Percentiles rank a stretch among this genome's conserved stretches.
These are phyloP conservation scores for Esox lucius DNA, from an alignment of 2,797 vertebrate genomes.

Conservation along the genomic window DNA sequence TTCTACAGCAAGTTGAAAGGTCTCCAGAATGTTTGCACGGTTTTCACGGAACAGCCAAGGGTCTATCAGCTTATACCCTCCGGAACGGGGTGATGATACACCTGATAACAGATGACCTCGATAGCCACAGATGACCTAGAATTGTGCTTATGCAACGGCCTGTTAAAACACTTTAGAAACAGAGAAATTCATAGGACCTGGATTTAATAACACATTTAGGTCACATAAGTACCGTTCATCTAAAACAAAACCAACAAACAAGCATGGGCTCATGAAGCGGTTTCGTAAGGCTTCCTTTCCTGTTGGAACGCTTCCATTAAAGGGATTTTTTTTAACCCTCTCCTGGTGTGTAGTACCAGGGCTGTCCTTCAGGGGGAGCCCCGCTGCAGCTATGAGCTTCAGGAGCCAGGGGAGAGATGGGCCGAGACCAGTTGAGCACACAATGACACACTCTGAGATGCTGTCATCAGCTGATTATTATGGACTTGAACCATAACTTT, in stretches of 20 bases:
- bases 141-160: constrained; percentile 7
- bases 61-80: background rate
- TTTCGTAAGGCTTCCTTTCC: background rate
- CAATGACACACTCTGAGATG: constrained; percentile 46
- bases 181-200: background rate
- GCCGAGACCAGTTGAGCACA: constrained; percentile 50
- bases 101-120: constrained; percentile 34
- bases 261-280: background rate
- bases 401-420: constrained; percentile 30
- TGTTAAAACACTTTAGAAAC: background rate
- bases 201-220: background rate
- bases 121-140: background rate
- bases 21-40: background rate
- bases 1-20: background rate
- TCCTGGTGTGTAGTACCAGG: constrained; percentile 52
- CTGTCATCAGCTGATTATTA: constrained; percentile 68
- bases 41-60: background rate
- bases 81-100: constrained; percentile 15
- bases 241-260: background rate
- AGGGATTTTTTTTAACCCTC: background rate
- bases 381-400: constrained; percentile 64
- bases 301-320: background rate
- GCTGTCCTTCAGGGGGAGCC: constrained; percentile 75
- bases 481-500: constrained; percentile 44
- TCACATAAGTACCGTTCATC: background rate